A percentile compares a stretch with the other conserved stretches of the same genome.
Evolutionary conservation across 2,797 vertebrate genomes (phyloP).

Genomic region (Tokudaia tokunoshimensis): DNA sequence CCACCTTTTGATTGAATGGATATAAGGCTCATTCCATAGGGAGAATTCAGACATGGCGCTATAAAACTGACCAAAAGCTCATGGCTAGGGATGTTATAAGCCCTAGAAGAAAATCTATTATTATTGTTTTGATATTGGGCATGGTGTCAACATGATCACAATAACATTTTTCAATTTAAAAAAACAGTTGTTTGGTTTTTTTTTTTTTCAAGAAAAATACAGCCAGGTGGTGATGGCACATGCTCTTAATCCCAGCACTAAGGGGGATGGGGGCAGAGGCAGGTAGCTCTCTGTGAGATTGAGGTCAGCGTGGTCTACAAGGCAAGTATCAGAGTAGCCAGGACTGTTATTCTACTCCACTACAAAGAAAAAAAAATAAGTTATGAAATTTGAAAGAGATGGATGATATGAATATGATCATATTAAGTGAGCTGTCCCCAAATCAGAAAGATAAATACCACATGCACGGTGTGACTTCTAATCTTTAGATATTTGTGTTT

Average conservation of each 20-base stretch:
- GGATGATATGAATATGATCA: neutral
- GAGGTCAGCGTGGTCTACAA: neutral
- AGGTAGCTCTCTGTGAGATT: neutral
- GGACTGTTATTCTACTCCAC: neutral
- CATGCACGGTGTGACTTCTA: neutral
- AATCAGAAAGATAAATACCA: neutral
- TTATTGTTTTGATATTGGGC: neutral
- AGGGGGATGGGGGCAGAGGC: too few relatives aligned
- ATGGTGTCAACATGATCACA: neutral
- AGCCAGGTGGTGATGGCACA: neutral
- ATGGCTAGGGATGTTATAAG: neutral
- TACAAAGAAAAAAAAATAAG: neutral
- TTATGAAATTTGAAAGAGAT: neutral
- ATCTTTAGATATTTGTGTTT: neutral
- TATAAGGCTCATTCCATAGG: neutral
- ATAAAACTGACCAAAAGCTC: neutral
- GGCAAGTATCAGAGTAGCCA: neutral
- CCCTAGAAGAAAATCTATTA: neutral
- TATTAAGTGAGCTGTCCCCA: neutral
- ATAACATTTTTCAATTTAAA: neutral
- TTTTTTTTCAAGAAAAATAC: neutral
- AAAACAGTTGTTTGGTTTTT: too few relatives aligned
- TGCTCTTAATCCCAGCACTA: neutral
- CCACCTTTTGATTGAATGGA: neutral
- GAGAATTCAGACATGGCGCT: neutral